Percentiles rank a stretch among this genome's conserved stretches.
Conservation (phyloP, 2,113 vertebrate species). For the Stictonetta naevosa region DNA sequence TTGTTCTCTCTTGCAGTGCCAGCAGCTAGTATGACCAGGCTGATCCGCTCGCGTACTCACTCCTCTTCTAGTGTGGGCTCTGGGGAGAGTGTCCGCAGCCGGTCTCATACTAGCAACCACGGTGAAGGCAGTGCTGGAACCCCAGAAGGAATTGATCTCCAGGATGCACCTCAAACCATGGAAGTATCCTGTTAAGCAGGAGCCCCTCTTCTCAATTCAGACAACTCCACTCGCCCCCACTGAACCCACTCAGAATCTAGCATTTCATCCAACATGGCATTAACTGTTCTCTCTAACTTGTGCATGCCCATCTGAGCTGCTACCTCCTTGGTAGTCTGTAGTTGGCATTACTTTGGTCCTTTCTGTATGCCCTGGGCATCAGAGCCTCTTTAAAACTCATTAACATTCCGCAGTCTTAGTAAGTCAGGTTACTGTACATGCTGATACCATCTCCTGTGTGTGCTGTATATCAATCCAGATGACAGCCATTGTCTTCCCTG, state of each 20-base stretch:
- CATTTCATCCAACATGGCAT: constrained; percentile 63
- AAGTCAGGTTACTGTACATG: constrained; percentile 47
- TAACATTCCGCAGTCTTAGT: constrained; percentile 72
- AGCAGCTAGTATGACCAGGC: constrained; percentile 90
- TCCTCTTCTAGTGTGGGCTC: constrained; percentile 91
- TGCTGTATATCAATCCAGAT: constrained; percentile 65
- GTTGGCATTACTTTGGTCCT: constrained; percentile 66
- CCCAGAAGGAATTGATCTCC: constrained; percentile 79
- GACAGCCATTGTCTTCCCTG: background rate
- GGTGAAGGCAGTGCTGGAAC: constrained; percentile 80
- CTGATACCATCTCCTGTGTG: constrained; percentile 60
- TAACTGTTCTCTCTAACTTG: constrained; percentile 69
- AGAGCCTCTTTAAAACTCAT: constrained; percentile 56
- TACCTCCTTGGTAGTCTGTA: constrained; percentile 71
- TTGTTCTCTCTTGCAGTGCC: constrained; percentile 85
- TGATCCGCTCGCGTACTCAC: constrained; percentile 91
- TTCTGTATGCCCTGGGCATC: constrained; percentile 67
- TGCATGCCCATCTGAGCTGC: constrained; percentile 75
- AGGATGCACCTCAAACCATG: constrained; percentile 89
- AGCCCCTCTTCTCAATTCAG: constrained; percentile 50
- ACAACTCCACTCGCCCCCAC: constrained; percentile 56
- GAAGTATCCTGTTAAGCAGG: constrained; percentile 92
- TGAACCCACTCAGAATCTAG: constrained; percentile 64
- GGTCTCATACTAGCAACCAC: constrained; percentile 77
- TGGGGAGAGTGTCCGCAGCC: constrained; percentile 82